Percentiles rank a stretch among this genome's conserved stretches.
phyloP scores from a whole-genome alignment of 2,113 vertebrate genomes.

The Mola mola region DNA sequence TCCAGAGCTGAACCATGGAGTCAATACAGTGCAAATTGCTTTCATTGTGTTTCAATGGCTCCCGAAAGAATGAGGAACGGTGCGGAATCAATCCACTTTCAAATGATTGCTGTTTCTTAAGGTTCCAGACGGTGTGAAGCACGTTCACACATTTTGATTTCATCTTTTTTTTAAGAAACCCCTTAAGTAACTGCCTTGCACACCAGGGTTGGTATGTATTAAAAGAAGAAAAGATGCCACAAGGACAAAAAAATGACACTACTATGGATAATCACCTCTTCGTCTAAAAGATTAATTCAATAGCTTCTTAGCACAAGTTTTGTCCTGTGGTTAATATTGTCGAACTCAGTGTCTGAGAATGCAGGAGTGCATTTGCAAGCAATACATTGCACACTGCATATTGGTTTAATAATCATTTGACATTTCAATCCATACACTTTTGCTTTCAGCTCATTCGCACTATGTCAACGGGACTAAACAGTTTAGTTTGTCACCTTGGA shows the following conservation, averaged over 20 bases:
- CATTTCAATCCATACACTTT: too few relatives aligned
- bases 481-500: too few relatives aligned
- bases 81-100: constrained; percentile 51
- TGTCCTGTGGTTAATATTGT: too few relatives aligned
- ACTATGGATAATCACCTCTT: too few relatives aligned
- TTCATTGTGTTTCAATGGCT: constrained; percentile 60
- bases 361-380: too few relatives aligned
- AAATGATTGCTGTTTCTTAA: constrained; percentile 49
- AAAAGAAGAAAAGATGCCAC: background rate
- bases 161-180: constrained; percentile 26
- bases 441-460: too few relatives aligned
- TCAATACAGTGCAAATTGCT: constrained; percentile 66
- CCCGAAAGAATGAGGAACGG: constrained; percentile 61
- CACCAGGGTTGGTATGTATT: constrained; percentile 13
- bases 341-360: too few relatives aligned
- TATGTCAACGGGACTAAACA: too few relatives aligned
- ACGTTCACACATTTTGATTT: constrained; percentile 26
- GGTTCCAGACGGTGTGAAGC: constrained; percentile 27
- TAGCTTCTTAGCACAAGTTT: too few relatives aligned
- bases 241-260: constrained; percentile 3
- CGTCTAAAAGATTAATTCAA: too few relatives aligned
- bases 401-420: too few relatives aligned
- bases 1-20: constrained; percentile 45
- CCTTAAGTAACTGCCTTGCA: constrained; percentile 12
- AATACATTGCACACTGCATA: too few relatives aligned